Conservation (phyloP, 1,140 invertebrate species). For the Dreissena rostriformis region DNA sequence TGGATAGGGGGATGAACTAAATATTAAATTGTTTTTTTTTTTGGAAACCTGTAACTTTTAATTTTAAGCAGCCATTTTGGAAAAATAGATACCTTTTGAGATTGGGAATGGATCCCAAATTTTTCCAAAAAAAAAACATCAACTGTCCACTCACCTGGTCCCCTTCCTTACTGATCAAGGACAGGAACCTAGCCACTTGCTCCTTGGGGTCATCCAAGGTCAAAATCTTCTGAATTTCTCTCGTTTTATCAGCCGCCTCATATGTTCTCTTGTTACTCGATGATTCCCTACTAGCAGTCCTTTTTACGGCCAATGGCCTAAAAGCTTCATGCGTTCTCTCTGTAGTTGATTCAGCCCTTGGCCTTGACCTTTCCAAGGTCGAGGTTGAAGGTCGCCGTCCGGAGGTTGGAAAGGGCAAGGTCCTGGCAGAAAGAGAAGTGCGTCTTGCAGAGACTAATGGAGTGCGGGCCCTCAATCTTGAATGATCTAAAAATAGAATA, state of each 20-base stretch:
- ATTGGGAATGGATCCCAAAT: too few relatives aligned
- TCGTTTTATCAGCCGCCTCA: constrained; percentile 7
- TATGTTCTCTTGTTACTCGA: background rate
- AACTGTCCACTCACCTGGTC: too few relatives aligned
- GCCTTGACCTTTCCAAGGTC: background rate
- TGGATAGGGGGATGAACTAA: too few relatives aligned
- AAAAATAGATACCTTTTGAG: background rate
- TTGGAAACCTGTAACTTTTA: too few relatives aligned
- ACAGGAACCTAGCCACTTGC: constrained; percentile 38
- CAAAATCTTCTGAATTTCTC: constrained; percentile 55
- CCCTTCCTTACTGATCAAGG: constrained; percentile 7
- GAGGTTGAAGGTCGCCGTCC: constrained; percentile 5
- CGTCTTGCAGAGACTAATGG: too few relatives aligned
- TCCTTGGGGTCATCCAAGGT: constrained; percentile 52
- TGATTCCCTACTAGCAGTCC: background rate
- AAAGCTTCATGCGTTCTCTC: background rate
- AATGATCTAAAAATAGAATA: too few relatives aligned
- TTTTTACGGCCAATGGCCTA: background rate
- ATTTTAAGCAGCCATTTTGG: background rate
- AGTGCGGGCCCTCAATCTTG: too few relatives aligned
- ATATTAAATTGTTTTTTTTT: too few relatives aligned
- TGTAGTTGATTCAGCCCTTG: constrained; percentile 1
- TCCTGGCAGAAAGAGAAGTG: too few relatives aligned
- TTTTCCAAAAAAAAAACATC: too few relatives aligned
- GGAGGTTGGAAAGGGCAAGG: background rate